Percentiles rank a stretch among this genome's conserved stretches.
phyloP scores from a whole-genome alignment of 2,797 vertebrate genomes.

The Sebastes kiyomatsui region DNA sequence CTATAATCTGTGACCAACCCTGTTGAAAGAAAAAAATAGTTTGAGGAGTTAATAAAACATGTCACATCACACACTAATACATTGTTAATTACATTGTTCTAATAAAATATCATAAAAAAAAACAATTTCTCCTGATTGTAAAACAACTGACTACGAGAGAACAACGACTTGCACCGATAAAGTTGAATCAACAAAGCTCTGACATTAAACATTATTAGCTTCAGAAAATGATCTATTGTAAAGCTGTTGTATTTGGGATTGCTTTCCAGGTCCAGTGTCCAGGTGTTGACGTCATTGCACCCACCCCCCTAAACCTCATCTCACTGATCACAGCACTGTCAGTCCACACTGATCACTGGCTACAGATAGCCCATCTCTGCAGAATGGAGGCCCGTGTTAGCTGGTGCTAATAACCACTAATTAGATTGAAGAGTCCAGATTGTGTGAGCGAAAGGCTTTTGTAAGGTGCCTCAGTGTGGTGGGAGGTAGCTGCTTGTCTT shows the following conservation, averaged over 20 bases:
- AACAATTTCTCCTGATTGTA: not conserved
- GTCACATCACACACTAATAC: not conserved
- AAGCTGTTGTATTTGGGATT: not conserved
- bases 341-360: conserved; percentile 9
- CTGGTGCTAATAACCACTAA: conserved; percentile 75
- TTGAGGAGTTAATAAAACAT: not conserved
- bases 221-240: not conserved
- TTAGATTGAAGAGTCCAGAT: conserved; percentile 73
- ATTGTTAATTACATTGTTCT: not conserved
- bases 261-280: not conserved
- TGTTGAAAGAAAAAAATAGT: conserved; percentile 37
- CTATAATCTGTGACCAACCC: conserved; percentile 78
- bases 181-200: not conserved
- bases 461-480: conserved; percentile 39
- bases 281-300: conserved; percentile 47
- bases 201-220: not conserved
- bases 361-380: conserved; percentile 49
- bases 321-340: conserved; percentile 39
- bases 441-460: conserved; percentile 56
- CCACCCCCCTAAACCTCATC: not conserved
- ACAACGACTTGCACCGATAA: not conserved
- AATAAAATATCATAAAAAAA: not conserved
- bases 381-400: conserved; percentile 48
- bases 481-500: conserved; percentile 42
- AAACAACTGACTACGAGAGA: not conserved